Evolutionary conservation across 1,140 invertebrate genomes (phyloP).

Genomic region (Papilio aristodemus): DNA sequence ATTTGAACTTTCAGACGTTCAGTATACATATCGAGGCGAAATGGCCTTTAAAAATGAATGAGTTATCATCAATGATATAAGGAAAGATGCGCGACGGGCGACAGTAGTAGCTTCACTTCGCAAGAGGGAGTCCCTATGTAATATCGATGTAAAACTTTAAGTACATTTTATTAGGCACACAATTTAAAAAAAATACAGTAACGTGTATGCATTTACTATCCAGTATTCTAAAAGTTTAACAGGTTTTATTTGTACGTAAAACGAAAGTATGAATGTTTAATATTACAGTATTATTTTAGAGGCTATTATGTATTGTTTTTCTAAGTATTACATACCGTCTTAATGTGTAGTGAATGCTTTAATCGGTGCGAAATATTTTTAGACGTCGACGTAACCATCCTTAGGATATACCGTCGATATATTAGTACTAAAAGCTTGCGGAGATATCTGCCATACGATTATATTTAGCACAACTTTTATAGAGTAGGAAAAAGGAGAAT

Average conservation of each 20-base stretch:
- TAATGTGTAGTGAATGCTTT: constrained; percentile 14
- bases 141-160: constrained; percentile 51
- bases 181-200: constrained; percentile 40
- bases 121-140: constrained; percentile 39
- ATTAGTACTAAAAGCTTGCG: not conserved
- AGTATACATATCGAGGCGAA: constrained; percentile 16
- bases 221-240: constrained; percentile 38
- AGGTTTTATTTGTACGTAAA: constrained; percentile 35
- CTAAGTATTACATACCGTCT: not conserved
- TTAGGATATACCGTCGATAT: not conserved
- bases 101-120: constrained; percentile 40
- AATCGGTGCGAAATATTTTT: not conserved
- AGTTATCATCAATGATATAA: constrained; percentile 4
- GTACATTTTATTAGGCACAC: constrained; percentile 42
- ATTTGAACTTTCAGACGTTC: not conserved
- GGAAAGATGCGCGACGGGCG: constrained; percentile 22
- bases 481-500: not conserved
- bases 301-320: constrained; percentile 5
- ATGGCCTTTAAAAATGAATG: not conserved
- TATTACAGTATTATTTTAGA: not conserved
- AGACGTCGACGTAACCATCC: not conserved
- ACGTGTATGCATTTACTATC: constrained; percentile 43
- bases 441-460: not conserved
- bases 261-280: constrained; percentile 26
- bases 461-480: constrained; percentile 1